phyloP scores from a whole-genome alignment of 2,113 vertebrate species.

The Phodopus roborovskii region DNA sequence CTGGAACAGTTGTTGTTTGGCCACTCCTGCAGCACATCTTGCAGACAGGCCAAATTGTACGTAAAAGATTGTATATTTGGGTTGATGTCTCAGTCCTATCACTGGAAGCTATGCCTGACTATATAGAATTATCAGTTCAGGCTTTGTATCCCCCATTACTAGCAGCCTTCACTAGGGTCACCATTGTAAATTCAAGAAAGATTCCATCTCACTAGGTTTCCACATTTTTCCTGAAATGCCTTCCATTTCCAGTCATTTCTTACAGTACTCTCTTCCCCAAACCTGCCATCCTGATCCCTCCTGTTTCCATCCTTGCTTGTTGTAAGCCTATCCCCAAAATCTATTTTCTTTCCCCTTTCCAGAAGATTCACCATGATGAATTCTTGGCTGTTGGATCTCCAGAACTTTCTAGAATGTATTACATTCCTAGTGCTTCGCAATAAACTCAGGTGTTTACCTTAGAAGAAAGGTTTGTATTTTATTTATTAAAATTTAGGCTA shows the following conservation, averaged over 20 bases:
- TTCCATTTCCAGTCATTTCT: neutral
- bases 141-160: neutral
- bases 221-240: neutral
- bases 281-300: rapidly evolving
- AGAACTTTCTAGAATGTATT: neutral
- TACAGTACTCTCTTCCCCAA: neutral
- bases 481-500: neutral
- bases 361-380: neutral
- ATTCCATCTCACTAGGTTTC: neutral
- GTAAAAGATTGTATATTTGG: neutral
- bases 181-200: neutral
- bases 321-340: neutral
- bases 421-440: neutral
- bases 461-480: neutral
- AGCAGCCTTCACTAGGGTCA: neutral
- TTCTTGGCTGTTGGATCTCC: neutral
- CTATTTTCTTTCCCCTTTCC: neutral
- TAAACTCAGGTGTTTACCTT: slow-evolving; percentile 32
- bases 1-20: neutral
- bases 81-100: neutral
- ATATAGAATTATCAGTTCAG: neutral
- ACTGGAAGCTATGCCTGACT: neutral
- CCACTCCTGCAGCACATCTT: neutral
- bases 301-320: neutral
- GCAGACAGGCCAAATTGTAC: neutral